Evolutionary conservation across 2,888 invertebrate genomes (phyloP), one percentile per base, ranked within the genome.

Genomic region (Ptychoptera albimana): DNA sequence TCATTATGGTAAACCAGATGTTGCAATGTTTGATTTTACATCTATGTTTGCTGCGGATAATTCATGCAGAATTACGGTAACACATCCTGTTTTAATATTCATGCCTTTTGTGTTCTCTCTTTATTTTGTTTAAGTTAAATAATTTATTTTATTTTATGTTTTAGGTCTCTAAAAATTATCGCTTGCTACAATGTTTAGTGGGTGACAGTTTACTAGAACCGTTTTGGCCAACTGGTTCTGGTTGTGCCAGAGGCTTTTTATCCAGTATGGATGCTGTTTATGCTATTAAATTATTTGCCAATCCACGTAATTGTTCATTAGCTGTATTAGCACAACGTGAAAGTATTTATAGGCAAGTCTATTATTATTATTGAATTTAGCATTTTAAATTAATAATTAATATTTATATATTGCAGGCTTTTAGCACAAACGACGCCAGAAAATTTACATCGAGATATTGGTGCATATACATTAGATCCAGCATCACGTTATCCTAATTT

Each of bases 221-320:
- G 0, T 98, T 98, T 67, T 98, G 98, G 97, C 98, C 97, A 6
- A 96, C 94, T 1, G 98, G 98, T 0, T 94, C 94, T 3, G 98
- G 98, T 1, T 94, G 94, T 68, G 97, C 96, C 0, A 75, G 97
- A 45, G 97, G 97, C 11, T 97, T 97, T 64, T 73, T 98, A 2
- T 91, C 93, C 14, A 88, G 91, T 4, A 75, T 97, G 64, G 97
- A 98, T 69, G 86, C 94, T 0, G 91, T 89, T 11, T 98, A 97
- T 92, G 87, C 91, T 50, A 80, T 96, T 46, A 77, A 86, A 52
- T 71, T 82, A 46, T 93, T 89, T 85, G 64, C 71, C 6, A 83
- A 86, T 48, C 80, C 89, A 0, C 58, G 57, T 38, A 66, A 66
- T 52, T 64, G 65, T 52, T 60, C 59, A 7, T 68, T 93, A 12